phyloP scores from a whole-genome alignment of 2,113 vertebrate genomes.

The Pheucticus melanocephalus region DNA sequence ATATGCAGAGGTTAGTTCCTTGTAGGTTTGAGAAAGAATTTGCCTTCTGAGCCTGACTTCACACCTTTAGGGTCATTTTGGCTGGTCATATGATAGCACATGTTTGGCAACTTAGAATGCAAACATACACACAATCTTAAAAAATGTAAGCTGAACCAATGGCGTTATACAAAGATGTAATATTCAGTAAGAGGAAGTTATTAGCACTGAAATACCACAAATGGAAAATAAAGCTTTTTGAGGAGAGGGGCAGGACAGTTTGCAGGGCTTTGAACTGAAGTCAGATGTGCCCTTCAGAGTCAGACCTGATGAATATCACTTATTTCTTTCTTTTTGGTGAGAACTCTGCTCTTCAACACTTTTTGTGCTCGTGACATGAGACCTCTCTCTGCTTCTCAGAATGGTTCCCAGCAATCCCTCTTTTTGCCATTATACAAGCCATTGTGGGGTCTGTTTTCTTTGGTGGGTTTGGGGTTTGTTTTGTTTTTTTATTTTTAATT shows the following conservation, averaged over 20 bases:
- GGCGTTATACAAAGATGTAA: background rate
- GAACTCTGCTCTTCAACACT: background rate
- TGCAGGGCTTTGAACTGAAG: background rate
- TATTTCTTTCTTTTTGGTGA: background rate
- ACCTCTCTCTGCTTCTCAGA: background rate
- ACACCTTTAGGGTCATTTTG: background rate
- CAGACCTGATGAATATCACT: background rate
- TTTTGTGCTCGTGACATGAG: background rate
- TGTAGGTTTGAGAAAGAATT: background rate
- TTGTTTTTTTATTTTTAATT: background rate
- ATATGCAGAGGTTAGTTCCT: background rate
- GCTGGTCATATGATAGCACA: background rate
- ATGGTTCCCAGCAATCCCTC: background rate
- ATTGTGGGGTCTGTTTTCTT: background rate
- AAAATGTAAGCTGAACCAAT: background rate
- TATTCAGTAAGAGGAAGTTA: background rate
- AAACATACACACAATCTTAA: background rate
- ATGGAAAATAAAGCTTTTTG: background rate
- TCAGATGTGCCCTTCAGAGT: background rate
- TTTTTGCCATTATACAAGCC: background rate
- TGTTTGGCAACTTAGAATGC: background rate
- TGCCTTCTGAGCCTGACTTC: background rate
- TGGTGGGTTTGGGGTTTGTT: background rate
- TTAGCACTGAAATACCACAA: background rate
- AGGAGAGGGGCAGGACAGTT: background rate